These are phyloP conservation scores for Carabus problematicus DNA, from an alignment of 2,888 invertebrate species.

Conservation along the genomic window DNA sequence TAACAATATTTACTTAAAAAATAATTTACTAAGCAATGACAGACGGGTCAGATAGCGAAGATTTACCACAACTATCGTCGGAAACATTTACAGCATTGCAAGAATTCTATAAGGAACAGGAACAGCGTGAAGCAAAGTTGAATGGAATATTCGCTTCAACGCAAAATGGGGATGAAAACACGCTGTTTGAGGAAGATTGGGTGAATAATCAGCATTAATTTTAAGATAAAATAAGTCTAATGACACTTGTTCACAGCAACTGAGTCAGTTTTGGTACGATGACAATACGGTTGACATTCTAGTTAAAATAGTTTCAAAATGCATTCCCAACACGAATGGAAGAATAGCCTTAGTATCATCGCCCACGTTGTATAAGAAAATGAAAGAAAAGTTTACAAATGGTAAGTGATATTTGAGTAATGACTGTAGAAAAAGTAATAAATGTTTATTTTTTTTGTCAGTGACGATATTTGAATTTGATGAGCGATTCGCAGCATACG, in stretches of 20 bases:
- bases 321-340: slow-evolving; percentile 61
- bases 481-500: slow-evolving; percentile 78
- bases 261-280: slow-evolving; percentile 98
- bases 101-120: slow-evolving; percentile 78
- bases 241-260: slow-evolving; percentile 70
- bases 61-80: slow-evolving; percentile 70
- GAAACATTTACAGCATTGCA: slow-evolving; percentile 77
- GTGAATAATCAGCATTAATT: slow-evolving; percentile 59
- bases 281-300: slow-evolving; percentile 76
- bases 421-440: slow-evolving; percentile 19
- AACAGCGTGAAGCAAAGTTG: slow-evolving; percentile 67
- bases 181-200: slow-evolving; percentile 82
- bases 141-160: slow-evolving; percentile 46
- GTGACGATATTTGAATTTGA: slow-evolving; percentile 86
- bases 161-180: slow-evolving; percentile 55
- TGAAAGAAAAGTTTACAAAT: slow-evolving; percentile 63
- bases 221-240: slow-evolving; percentile 13
- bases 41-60: slow-evolving; percentile 57
- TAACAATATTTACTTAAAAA: slow-evolving; percentile 1
- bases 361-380: slow-evolving; percentile 80
- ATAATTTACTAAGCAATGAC: slow-evolving; percentile 1
- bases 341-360: slow-evolving; percentile 86
- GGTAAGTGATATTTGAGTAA: slow-evolving; percentile 35
- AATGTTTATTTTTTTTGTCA: slow-evolving; percentile 58
- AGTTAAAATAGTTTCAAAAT: slow-evolving; percentile 70